phyloP scores from a whole-genome alignment of 2,797 vertebrate species.

The Diceros bicornis region DNA sequence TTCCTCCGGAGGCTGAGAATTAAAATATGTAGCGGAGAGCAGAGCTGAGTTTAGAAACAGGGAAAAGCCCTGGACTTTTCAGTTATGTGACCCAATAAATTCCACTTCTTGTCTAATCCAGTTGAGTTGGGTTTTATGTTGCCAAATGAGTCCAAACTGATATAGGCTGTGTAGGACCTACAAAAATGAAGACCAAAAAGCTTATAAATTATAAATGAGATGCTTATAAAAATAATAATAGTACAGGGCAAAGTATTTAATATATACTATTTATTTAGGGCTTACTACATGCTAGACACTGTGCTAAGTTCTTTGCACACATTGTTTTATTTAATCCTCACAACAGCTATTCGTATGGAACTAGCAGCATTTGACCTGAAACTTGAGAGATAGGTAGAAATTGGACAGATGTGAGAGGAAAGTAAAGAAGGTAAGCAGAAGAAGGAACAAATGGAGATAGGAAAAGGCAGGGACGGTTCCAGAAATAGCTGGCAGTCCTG shows the following conservation, averaged over 20 bases:
- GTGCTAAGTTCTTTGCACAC: background rate
- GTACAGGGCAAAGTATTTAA: background rate
- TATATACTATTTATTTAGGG: background rate
- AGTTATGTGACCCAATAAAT: background rate
- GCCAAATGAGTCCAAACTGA: background rate
- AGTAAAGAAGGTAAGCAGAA: background rate
- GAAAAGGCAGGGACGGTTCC: background rate
- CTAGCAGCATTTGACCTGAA: background rate
- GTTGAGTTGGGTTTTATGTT: background rate
- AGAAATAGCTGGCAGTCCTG: background rate
- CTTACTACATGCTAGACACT: background rate
- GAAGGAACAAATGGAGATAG: background rate
- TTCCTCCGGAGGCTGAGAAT: background rate
- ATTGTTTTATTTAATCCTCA: conserved; percentile 15
- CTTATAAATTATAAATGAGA: conserved; percentile 14
- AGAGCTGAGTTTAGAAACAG: background rate
- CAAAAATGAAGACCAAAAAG: conserved; percentile 33
- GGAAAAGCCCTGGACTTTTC: background rate
- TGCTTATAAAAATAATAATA: conserved; percentile 19
- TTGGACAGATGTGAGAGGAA: background rate
- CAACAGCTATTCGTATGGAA: conserved; percentile 30
- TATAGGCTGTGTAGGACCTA: background rate
- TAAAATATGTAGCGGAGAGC: background rate
- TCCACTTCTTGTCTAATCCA: background rate
- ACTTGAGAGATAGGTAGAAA: conserved; percentile 4